Percentiles rank a stretch among this genome's conserved stretches.
Evolutionary conservation across 2,113 vertebrate species (phyloP).

Genomic region (Epinephelus fuscoguttatus): DNA sequence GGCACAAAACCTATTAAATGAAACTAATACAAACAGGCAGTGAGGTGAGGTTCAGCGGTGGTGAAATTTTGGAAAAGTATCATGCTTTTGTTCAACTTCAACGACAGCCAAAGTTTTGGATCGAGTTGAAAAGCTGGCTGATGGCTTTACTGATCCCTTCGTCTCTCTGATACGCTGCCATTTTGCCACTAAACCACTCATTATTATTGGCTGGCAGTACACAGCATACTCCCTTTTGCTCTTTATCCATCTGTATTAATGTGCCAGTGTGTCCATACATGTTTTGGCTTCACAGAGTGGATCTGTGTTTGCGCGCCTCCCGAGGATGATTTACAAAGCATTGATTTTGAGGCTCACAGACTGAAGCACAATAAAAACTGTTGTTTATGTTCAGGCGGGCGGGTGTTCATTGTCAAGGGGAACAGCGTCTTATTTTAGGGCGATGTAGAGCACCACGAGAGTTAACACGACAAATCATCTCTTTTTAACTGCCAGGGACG

Average conservation of each 20-base stretch:
- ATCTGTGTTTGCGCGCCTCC: conserved; percentile 51
- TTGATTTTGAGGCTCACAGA: conserved; percentile 60
- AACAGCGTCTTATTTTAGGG: conserved; percentile 69
- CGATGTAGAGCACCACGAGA: conserved; percentile 59
- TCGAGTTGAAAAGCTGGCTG: conserved; percentile 28
- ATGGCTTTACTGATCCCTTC: conserved; percentile 42
- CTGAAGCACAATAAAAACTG: conserved; percentile 73
- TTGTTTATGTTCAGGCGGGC: conserved; percentile 69
- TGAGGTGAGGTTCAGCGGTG: conserved; percentile 48
- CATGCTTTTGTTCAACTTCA: conserved; percentile 58
- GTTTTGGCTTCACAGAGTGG: conserved; percentile 30
- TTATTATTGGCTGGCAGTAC: conserved; percentile 25
- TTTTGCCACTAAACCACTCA: conserved; percentile 30
- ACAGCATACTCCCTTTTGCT: conserved; percentile 1
- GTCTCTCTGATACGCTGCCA: conserved; percentile 11
- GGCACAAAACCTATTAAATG: conserved; percentile 59
- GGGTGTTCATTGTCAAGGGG: conserved; percentile 69
- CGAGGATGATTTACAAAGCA: conserved; percentile 74
- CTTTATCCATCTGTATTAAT: conserved; percentile 60
- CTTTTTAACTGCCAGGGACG: conserved; percentile 62
- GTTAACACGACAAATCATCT: conserved; percentile 76
- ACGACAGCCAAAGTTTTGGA: conserved; percentile 45
- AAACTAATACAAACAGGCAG: conserved; percentile 68
- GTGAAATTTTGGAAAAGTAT: conserved; percentile 26
- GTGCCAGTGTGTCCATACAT: conserved; percentile 37